Conservation (phyloP, 1,140 invertebrate species). For the Hetaerina americana region DNA sequence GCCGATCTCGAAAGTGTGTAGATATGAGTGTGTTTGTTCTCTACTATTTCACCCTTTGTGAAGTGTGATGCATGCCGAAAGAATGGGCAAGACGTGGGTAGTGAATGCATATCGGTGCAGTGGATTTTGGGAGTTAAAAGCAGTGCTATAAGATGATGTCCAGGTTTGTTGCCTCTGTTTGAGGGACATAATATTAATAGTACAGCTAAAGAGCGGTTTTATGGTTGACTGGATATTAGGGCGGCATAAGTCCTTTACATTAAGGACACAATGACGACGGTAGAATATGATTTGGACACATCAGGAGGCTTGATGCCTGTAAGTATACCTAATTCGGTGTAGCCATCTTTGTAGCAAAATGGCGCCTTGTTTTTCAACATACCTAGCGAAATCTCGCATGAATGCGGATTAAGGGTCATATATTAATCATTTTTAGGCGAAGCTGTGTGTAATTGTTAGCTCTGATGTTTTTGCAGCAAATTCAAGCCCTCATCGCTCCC, state of each 20-base stretch:
- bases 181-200: not conserved
- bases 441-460: not conserved
- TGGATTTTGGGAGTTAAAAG: not conserved
- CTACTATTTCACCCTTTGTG: no score
- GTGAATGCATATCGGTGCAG: no score
- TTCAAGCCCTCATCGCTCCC: slow-evolving; percentile 73
- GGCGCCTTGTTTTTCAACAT: slow-evolving; percentile 11
- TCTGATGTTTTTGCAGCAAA: slow-evolving; percentile 48
- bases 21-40: not conserved
- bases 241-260: not conserved
- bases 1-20: not conserved
- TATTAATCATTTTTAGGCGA: not conserved
- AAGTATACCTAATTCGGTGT: slow-evolving; percentile 24
- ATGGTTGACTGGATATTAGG: not conserved
- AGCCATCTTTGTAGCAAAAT: slow-evolving; percentile 13
- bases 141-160: not conserved
- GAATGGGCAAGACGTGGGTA: no score
- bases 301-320: slow-evolving; percentile 54
- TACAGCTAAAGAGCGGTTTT: not conserved
- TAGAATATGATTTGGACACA: slow-evolving; percentile 45
- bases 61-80: no score
- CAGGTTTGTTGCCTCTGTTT: not conserved
- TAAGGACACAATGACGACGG: slow-evolving; percentile 26
- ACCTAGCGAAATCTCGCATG: not conserved
- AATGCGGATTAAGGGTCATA: not conserved